Evolutionary conservation across 2,113 vertebrate genomes (phyloP), one percentile per base, ranked within the genome.

Genomic region (human): DNA sequence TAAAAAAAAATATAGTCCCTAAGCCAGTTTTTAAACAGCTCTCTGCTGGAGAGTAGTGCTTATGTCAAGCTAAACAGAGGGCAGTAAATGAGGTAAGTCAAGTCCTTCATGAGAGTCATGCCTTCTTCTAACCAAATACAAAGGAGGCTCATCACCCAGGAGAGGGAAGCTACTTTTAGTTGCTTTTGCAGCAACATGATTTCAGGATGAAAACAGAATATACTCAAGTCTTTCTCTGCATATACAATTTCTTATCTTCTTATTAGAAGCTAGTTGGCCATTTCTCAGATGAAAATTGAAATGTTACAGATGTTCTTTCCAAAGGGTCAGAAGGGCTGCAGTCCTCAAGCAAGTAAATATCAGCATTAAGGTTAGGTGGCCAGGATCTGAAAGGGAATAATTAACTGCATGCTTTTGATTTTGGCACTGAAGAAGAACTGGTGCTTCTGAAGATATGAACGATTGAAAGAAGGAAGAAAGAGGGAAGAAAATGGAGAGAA

Each of bases 201-300:
- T 91, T 40, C 13, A 61, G 35, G 35, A 90, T 12, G 43, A 95
- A 50, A 38, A 22, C 73, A 27, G 43, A 94, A 50, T 43, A 22
- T 68, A 32, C 10, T 57, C 1, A 59, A 43, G 35, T 30, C 59
- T 76, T 84, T 80, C 68, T 75, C 3, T 59, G 45, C 17, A 20
- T 38, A 11, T 23, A 9, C 43, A 72, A 84, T 85, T 35, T 92
- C 52, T 93, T 70, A 55, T 48, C 55, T 95, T 83, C 95, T 89
- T 78, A 32, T 86, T 89, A 81, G n/a, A 84, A 87, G 57, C 57
- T 81, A 30, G 57, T 94, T 90, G 35, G 23, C 82, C 43, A 52
- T 93, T 94, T 96, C 90, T 92, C 50, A 85, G 64, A 96, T 38
- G 52, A 80, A 95, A 76, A 57, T 59, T 12, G 35, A 85, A 90